Base-by-base conservation (phyloP, 2,888 invertebrate genomes). In the Pandemis corylana region DNA sequence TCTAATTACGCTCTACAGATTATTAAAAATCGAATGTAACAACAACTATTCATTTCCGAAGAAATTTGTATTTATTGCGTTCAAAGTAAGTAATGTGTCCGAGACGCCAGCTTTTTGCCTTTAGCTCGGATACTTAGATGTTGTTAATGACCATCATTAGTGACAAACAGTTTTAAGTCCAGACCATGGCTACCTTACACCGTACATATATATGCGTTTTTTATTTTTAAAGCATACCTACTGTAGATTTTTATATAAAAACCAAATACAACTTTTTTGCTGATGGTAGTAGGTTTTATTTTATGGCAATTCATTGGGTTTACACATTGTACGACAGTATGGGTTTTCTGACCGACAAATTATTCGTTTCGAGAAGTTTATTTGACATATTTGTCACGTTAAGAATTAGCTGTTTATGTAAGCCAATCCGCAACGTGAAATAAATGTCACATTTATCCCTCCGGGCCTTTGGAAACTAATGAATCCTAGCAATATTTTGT, bases 41-140 rank as follows among this genome's bases (percentile, higher is more conserved):
- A 56, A 56, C 56, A 20, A 20, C n/a, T 56, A 9, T 20, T n/a
- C 56, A 56, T n/a, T 56, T 56, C 7, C 56, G 7, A 56, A 56
- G 56, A 9, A 56, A 56, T 56, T 56, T 71, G 41, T 63, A 51
- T 36, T 66, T 49, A n/a, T 36, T 71, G 66, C 20, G 41, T 66
- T n/a, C 20, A 6, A 42, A 62, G 62, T 5, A 9, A 67, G 51
- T 66, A 76, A 65, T 59, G 51, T 77, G 66, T 71, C 65, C 28
- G 42, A 80, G 79, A 83, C 83, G 82, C 83, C 83, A 80, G 68
- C 80, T 85, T 85, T 87, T 86, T 84, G 80, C 81, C 77, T 66
- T 66, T 74, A 76, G 77, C 49, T 79, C 81, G 81, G 81, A 77
- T 78, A 83, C 85, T 87, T 84, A 84, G 84, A 83, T 81, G 80